Evolutionary conservation across 2,797 vertebrate genomes (phyloP).

Genomic region (Rhadinocentrus ornatus): DNA sequence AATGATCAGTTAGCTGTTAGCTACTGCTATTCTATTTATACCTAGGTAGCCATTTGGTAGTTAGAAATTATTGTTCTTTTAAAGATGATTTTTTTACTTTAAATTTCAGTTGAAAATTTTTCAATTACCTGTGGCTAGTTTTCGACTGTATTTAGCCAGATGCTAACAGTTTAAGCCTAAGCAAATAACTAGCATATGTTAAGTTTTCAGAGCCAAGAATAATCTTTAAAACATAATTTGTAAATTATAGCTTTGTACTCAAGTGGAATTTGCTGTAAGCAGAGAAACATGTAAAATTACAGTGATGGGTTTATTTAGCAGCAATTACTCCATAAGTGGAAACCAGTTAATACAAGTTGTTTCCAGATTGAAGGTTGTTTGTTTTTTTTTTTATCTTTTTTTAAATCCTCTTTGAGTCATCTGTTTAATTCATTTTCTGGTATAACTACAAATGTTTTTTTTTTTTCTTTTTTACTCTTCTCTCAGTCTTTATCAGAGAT

Average conservation of each 20-base stretch:
- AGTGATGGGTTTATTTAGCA: slow-evolving; percentile 10
- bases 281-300: not conserved
- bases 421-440: slow-evolving; percentile 48
- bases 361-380: slow-evolving; percentile 12
- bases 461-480: slow-evolving; percentile 5
- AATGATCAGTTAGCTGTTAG: too few relatives aligned
- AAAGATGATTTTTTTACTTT: too few relatives aligned
- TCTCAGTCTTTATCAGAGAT: slow-evolving; percentile 33
- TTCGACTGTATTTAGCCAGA: too few relatives aligned
- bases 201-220: too few relatives aligned
- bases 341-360: slow-evolving; percentile 10
- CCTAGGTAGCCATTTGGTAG: too few relatives aligned
- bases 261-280: not conserved
- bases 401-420: slow-evolving; percentile 32
- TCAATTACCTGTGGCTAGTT: too few relatives aligned
- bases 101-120: too few relatives aligned
- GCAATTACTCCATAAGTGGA: slow-evolving; percentile 8
- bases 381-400: slow-evolving; percentile 6
- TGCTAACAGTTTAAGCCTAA: too few relatives aligned
- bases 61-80: too few relatives aligned
- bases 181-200: too few relatives aligned
- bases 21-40: too few relatives aligned
- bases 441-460: slow-evolving; percentile 14
- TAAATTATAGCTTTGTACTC: not conserved
- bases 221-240: too few relatives aligned